Evolutionary conservation across 2,113 vertebrate species (phyloP).

Genomic region (Zapus hudsonius): DNA sequence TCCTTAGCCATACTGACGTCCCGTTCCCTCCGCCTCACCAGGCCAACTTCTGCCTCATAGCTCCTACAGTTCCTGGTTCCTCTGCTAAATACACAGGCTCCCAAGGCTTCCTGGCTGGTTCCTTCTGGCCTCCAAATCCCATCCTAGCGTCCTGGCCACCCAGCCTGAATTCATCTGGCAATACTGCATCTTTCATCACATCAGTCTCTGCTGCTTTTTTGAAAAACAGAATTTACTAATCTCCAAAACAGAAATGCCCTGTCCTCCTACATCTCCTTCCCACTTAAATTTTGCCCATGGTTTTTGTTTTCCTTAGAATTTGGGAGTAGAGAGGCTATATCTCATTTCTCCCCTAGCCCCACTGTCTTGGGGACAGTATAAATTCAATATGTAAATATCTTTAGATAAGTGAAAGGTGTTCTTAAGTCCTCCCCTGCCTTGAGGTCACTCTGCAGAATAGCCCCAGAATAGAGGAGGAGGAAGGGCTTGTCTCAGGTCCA

Average conservation of each 20-base stretch:
- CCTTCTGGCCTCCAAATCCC: not conserved
- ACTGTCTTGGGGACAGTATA: not conserved
- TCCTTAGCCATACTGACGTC: fast-evolving
- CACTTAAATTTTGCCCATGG: not conserved
- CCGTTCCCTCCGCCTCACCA: too few species aligned
- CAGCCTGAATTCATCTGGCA: too few species aligned
- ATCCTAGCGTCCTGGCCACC: not conserved
- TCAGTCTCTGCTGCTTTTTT: not conserved
- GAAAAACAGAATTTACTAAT: too few species aligned
- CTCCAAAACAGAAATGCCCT: not conserved
- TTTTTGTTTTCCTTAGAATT: not conserved
- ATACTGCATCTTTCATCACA: not conserved
- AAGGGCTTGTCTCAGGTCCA: too few species aligned
- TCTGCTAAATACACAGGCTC: not conserved
- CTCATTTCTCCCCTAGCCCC: not conserved
- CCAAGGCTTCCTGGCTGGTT: not conserved
- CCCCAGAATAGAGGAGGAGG: not conserved
- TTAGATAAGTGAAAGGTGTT: not conserved
- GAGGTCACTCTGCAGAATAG: not conserved
- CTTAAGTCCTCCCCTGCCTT: not conserved
- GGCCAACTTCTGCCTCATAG: not conserved
- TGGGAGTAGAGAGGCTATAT: not conserved
- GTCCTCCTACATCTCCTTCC: not conserved
- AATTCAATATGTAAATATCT: not conserved
- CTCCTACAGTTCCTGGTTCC: not conserved